These are phyloP conservation scores for Caloenas nicobarica DNA, from an alignment of 2,113 vertebrate genomes.

Conservation along the genomic window DNA sequence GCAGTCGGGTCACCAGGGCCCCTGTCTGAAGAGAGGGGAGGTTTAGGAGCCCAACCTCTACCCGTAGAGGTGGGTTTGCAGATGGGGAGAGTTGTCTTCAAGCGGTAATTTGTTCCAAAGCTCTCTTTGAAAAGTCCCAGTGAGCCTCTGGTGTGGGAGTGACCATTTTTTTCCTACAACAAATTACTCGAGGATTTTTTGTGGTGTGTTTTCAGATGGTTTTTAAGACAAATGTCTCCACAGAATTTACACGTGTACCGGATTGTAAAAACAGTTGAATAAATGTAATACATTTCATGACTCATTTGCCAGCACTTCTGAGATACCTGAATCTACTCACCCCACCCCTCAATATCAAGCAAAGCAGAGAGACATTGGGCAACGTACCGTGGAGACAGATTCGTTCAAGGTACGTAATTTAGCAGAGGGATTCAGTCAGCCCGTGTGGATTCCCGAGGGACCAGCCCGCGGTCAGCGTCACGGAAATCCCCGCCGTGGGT, in stretches of 20 bases:
- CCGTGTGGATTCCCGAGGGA: accelerated
- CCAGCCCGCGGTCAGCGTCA: background rate
- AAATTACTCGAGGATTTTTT: background rate
- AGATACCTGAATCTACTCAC: conserved; percentile 11
- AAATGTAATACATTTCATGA: conserved; percentile 50
- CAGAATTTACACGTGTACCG: conserved; percentile 41
- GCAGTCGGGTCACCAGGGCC: background rate
- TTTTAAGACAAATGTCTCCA: conserved; percentile 15
- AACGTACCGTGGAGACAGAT: background rate
- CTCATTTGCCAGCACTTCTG: conserved; percentile 25
- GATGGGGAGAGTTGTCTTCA: background rate
- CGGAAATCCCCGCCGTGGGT: accelerated
- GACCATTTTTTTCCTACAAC: background rate
- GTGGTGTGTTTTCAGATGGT: conserved; percentile 1
- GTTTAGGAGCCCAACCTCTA: background rate
- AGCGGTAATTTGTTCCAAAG: background rate
- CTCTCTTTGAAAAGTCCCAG: background rate
- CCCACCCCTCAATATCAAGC: conserved; percentile 25
- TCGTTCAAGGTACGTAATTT: background rate
- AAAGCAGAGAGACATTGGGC: background rate
- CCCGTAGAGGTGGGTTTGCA: background rate
- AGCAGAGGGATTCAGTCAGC: background rate
- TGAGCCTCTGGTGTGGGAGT: background rate
- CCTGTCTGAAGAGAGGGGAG: background rate
- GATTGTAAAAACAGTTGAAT: conserved; percentile 38